These are phyloP conservation scores for Sebastiscus albofasciatus DNA, from an alignment of 2,797 vertebrate genomes.

Conservation along the genomic window DNA sequence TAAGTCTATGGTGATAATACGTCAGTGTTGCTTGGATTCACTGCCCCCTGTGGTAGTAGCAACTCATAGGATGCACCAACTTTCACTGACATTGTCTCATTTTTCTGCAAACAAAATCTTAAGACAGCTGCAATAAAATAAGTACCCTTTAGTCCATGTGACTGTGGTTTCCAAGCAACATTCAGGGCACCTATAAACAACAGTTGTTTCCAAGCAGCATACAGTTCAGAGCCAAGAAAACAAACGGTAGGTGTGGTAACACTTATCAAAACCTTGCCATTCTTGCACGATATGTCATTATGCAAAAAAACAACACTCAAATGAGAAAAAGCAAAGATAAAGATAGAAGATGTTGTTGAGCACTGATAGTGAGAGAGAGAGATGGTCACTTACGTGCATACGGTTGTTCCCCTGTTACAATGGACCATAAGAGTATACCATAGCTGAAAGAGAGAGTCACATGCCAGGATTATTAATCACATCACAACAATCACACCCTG, in stretches of 20 bases:
- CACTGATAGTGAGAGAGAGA: not conserved
- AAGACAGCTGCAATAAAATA: no score
- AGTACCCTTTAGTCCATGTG: no score
- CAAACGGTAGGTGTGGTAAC: not conserved
- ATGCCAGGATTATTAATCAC: not conserved
- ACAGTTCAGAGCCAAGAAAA: not conserved
- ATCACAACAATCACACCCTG: not conserved
- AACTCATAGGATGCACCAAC: no score
- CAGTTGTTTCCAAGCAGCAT: no score
- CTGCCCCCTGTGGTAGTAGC: not conserved
- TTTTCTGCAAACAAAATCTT: no score
- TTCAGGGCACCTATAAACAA: no score
- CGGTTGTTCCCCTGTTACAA: constrained; percentile 75
- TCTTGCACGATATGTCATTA: not conserved
- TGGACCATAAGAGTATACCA: constrained; percentile 81
- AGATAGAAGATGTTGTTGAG: not conserved
- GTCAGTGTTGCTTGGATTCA: not conserved
- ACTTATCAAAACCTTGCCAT: not conserved
- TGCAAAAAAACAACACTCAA: not conserved
- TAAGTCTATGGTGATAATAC: not conserved
- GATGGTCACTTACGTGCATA: constrained; percentile 68
- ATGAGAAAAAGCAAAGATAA: not conserved
- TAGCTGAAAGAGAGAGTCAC: constrained; percentile 67
- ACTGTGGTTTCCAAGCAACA: not conserved
- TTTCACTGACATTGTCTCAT: not conserved